Evolutionary conservation across 2,797 vertebrate genomes (phyloP).

Genomic region (Kryptolebias ocellatus): DNA sequence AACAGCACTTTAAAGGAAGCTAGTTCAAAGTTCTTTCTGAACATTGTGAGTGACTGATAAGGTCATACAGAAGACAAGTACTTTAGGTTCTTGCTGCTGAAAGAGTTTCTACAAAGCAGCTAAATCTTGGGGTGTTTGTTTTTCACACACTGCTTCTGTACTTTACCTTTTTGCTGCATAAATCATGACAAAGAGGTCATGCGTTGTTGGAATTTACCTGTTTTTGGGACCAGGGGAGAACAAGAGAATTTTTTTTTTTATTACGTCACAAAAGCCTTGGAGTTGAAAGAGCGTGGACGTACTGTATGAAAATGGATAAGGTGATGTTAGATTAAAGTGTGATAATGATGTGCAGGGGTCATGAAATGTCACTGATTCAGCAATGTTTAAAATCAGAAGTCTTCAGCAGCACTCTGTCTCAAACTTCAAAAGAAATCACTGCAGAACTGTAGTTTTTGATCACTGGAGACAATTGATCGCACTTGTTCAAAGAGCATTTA

Average conservation of each 20-base stretch:
- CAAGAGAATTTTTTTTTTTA: no score
- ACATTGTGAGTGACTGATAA: background rate
- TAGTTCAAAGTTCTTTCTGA: background rate
- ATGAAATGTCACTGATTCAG: constrained; percentile 74
- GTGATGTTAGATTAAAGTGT: constrained; percentile 35
- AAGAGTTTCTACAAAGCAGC: background rate
- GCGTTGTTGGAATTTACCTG: background rate
- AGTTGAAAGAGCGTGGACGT: background rate
- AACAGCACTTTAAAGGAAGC: background rate
- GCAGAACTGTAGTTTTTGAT: constrained; percentile 73
- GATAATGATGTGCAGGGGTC: constrained; percentile 52
- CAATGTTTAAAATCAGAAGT: constrained; percentile 67
- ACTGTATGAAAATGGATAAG: background rate
- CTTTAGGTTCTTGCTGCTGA: no score
- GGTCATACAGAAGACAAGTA: background rate
- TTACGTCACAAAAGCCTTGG: no score
- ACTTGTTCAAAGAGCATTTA: constrained; percentile 75
- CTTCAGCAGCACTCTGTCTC: constrained; percentile 49
- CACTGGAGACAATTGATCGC: constrained; percentile 77
- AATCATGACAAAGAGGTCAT: background rate
- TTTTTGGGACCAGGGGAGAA: no score
- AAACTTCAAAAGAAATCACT: constrained; percentile 74
- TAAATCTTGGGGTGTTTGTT: background rate
- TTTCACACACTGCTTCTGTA: background rate
- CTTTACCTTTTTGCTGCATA: background rate